These are phyloP conservation scores for Netelia fuscicornis DNA, from an alignment of 2,888 invertebrate species.

Conservation along the genomic window DNA sequence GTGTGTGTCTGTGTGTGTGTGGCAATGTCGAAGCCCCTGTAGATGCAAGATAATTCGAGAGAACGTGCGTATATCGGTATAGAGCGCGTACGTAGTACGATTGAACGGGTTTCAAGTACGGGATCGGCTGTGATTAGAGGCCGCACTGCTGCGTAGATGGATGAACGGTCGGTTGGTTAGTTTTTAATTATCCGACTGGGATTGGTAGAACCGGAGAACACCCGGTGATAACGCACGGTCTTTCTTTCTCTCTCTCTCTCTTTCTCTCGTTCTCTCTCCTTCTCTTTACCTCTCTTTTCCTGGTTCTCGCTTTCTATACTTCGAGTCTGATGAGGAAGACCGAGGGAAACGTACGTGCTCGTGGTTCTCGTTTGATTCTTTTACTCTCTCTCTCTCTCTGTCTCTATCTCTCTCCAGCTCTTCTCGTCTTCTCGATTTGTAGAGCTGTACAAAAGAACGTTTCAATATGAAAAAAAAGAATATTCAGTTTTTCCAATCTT, in stretches of 20 bases:
- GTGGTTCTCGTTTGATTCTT: not conserved
- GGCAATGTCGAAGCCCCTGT: conserved; percentile 8
- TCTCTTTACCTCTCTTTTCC: not conserved
- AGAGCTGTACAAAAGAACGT: too few relatives aligned
- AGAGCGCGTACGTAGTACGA: conserved; percentile 60
- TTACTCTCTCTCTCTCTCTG: not conserved
- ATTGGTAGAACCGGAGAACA: conserved; percentile 55
- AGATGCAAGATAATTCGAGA: conserved; percentile 26
- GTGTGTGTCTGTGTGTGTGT: conserved; percentile 20
- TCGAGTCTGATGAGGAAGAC: conserved; percentile 6
- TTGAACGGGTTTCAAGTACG: conserved; percentile 58
- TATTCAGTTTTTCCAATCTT: too few relatives aligned
- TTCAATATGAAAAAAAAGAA: too few relatives aligned
- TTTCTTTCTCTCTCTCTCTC: conserved; percentile 11
- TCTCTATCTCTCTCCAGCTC: too few relatives aligned
- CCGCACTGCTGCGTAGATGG: conserved; percentile 76
- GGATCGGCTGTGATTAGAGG: conserved; percentile 79
- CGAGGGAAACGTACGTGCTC: conserved; percentile 30
- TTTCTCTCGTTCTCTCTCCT: not conserved
- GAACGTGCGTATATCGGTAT: conserved; percentile 25
- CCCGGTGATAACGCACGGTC: conserved; percentile 48
- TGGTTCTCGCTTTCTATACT: not conserved
- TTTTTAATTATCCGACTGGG: conserved; percentile 79
- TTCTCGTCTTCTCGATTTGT: not conserved
- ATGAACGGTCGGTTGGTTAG: conserved; percentile 79